phyloP scores from a whole-genome alignment of 2,113 vertebrate species.

The Oxyruncus cristatus region DNA sequence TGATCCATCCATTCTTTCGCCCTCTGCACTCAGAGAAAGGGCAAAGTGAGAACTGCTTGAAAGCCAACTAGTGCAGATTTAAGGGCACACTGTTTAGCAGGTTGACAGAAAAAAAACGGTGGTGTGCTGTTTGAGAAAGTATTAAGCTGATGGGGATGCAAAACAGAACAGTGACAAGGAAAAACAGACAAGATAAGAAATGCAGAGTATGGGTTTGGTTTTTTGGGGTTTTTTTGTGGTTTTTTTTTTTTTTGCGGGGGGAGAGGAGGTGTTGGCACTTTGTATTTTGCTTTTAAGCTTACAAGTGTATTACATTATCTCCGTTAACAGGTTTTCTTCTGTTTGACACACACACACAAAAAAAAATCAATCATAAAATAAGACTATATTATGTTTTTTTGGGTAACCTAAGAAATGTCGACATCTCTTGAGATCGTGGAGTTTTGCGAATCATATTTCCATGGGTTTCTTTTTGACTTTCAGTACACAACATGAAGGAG shows the following conservation, averaged over 20 bases:
- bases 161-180: neutral
- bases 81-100: neutral
- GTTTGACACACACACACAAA: neutral
- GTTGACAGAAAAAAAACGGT: neutral
- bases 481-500: neutral
- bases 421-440: neutral
- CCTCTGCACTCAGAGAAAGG: neutral
- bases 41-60: neutral
- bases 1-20: neutral
- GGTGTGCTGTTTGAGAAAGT: neutral
- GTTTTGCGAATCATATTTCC: neutral
- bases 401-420: neutral
- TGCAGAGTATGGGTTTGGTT: fast-evolving
- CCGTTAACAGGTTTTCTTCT: neutral
- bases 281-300: neutral
- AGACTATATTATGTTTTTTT: neutral
- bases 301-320: neutral
- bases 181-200: neutral
- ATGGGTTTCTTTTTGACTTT: neutral
- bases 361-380: neutral
- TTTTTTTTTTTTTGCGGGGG: neutral
- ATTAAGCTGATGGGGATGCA: neutral
- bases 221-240: no score
- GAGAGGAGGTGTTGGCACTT: neutral
- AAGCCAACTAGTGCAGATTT: neutral